Conservation (phyloP, 1,140 invertebrate species). For the Linepithema humile region DNA sequence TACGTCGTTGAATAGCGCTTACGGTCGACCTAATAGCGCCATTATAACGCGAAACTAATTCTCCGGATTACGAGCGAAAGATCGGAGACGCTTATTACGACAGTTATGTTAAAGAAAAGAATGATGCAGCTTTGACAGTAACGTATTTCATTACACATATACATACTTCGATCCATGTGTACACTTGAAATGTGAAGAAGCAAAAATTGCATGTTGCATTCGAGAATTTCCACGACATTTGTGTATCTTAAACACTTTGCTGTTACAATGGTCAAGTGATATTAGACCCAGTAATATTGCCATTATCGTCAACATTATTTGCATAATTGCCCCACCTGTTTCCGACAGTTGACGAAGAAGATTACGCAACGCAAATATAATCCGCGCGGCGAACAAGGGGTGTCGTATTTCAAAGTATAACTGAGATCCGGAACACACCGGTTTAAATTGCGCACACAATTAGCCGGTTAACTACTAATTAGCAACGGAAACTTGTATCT, state of each 20-base stretch:
- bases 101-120: neutral
- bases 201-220: neutral
- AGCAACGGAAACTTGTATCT: constrained; percentile 57
- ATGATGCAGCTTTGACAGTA: neutral
- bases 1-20: constrained; percentile 14
- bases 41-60: constrained; percentile 23
- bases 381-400: constrained; percentile 7
- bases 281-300: neutral
- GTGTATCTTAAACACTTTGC: neutral
- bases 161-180: neutral
- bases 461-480: constrained; percentile 69
- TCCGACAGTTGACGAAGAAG: neutral
- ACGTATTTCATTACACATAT: neutral
- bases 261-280: neutral
- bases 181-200: neutral
- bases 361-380: constrained; percentile 31
- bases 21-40: constrained; percentile 34
- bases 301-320: neutral
- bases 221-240: neutral
- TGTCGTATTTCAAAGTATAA: constrained; percentile 29
- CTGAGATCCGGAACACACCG: constrained; percentile 2
- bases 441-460: constrained; percentile 51
- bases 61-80: neutral
- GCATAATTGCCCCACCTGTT: neutral
- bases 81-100: neutral